Evolutionary conservation across 2,888 invertebrate genomes (phyloP), one percentile per base, ranked within the genome.

Genomic region (Congeria kusceri): DNA sequence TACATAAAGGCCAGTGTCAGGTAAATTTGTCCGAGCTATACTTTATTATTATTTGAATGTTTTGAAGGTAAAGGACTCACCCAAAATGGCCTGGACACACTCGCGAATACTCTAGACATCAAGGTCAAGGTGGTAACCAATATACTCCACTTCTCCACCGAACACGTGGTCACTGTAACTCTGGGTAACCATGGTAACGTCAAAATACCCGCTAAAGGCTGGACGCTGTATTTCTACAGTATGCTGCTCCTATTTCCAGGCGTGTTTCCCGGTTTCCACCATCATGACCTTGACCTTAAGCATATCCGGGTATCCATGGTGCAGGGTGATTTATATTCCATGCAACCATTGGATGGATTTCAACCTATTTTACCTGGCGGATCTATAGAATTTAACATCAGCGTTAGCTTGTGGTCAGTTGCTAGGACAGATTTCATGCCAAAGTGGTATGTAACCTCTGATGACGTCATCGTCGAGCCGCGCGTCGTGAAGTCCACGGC

Each of bases 151-250:
- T 72, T 69, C 46, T 73, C 69, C 1, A 28, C 47, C 1, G 44
- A 59, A 0, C 86, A 86, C 46, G 53, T 65, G 0, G 68, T 82
- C 13, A 53, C 67, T 32, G 27, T 85, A 13, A 72, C 73, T 0
- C 20, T 86, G 4, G 69, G 62, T 5, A 86, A 86, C 28, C 71
- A 20, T 1, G 85, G 85, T 3, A 59, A 53, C 9, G 11, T 18
- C 3, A 23, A 75, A 7, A 63, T 88, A n/a, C 59, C 75, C 0
- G 27, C 63, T 15, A 62, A 64, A 7, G 72, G 78, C 28, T 91
- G 90, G 90, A 67, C 68, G 13, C 76, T 91, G 20, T 91, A 86
- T 61, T 90, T 91, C 64, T 88, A 87, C 56, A 89, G 88, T 53
- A 76, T 87, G 32, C 87, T 86, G 27, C 75, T 91, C 68, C 76